Conservation (phyloP, 2,888 invertebrate species). For the Malthinus seriepunctatus region DNA sequence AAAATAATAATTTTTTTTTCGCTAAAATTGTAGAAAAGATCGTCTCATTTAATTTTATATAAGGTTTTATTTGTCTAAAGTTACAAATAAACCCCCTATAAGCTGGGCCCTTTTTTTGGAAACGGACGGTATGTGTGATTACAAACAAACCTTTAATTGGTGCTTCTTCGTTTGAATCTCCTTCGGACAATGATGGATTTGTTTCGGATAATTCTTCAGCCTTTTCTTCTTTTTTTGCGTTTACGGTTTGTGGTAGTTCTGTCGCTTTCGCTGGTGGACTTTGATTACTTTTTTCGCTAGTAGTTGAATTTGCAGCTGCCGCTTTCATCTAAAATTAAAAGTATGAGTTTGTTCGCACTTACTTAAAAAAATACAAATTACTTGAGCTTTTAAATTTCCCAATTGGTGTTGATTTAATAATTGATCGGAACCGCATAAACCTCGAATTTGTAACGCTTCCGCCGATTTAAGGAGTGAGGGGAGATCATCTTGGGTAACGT, state of each 20-base stretch:
- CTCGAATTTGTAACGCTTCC: slow-evolving; percentile 81
- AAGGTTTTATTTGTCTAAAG: no score
- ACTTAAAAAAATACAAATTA: slow-evolving; percentile 10
- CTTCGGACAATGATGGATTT: slow-evolving; percentile 51
- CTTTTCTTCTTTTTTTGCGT: slow-evolving; percentile 44
- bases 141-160: slow-evolving; percentile 33
- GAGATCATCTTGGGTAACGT: slow-evolving; percentile 82
- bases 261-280: slow-evolving; percentile 29
- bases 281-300: slow-evolving; percentile 30
- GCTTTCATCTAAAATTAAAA: slow-evolving; percentile 28
- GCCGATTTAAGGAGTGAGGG: slow-evolving; percentile 82
- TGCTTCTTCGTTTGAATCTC: slow-evolving; percentile 51
- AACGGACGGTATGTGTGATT: no score
- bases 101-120: no score
- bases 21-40: no score
- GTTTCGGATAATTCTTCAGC: slow-evolving; percentile 41
- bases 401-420: slow-evolving; percentile 51
- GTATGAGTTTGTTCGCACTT: not conserved
- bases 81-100: no score
- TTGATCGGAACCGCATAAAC: slow-evolving; percentile 59
- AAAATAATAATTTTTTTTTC: no score
- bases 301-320: slow-evolving; percentile 29
- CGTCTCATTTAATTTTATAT: no score
- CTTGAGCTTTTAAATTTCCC: slow-evolving; percentile 44
- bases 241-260: slow-evolving; percentile 26